Evolutionary conservation across 2,797 vertebrate species (phyloP), one percentile per base, ranked within the genome.

Genomic region (Alosa sapidissima): DNA sequence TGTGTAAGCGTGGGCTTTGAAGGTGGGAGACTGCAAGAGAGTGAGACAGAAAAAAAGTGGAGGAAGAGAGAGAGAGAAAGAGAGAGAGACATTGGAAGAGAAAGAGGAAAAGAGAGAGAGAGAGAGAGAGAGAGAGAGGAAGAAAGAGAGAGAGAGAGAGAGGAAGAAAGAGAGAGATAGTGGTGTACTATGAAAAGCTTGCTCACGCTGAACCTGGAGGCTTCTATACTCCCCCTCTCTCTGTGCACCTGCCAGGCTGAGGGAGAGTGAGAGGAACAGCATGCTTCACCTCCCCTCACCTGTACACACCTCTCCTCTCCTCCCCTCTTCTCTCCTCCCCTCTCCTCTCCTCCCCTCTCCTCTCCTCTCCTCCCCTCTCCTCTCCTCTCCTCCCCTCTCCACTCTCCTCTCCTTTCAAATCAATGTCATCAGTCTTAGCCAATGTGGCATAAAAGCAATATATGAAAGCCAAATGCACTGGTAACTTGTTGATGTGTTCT

Each of bases 211-310:
- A 78, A 41, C 36, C 36, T 78, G 36, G 41, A 47, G 72, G 36
- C 72, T 41, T 41, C 2, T 45, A 10, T 28, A 45, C 72, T 47
- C 72, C 41, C 72, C 19, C 72, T 7, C 72, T 78, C 72, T 78
- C 72, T 78, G 3, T 72, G 72, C 72, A 78, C 72, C 72, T 78
- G 72, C 65, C 33, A 72, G 13, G 33, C 65, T 72, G 65, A 72
- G 36, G 36, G 65, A 8, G 14, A 47, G 36, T 41, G 72, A 47
- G 14, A 19, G 41, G 8, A 78, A 45, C 41, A 45, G 36, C 41
- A 78, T 47, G 72, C 36, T 47, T 78, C 72, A 78, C 72, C 72
- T 47, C 72, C 41, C 16, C 72, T 75, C 68, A 75, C 33, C 68
- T 72, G 28, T 28, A 28, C 28, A 28, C 28, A 0, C 28, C 28